Evolutionary conservation across 92 coral and sea anemone genomes (phyloP).

Genomic region (Zoanthus sociatus): DNA sequence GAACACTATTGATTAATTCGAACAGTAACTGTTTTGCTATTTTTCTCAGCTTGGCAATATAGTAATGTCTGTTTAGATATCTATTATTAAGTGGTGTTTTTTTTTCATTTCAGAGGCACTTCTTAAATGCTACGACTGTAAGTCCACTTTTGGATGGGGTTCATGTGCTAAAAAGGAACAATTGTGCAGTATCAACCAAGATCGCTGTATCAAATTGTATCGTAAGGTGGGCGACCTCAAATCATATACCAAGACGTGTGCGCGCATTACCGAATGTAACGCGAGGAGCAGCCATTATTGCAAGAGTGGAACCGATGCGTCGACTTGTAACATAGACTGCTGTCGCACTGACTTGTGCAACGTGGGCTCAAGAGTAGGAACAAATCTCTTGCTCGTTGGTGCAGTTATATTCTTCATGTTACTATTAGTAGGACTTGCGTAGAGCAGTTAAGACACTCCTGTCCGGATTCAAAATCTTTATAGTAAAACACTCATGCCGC

Average conservation of each 20-base stretch:
- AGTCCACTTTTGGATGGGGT: slow-evolving; percentile 30
- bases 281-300: not conserved
- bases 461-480: not conserved
- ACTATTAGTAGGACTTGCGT: not conserved
- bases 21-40: too few species aligned
- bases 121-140: slow-evolving; percentile 36
- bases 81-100: too few species aligned
- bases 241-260: slow-evolving; percentile 42
- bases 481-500: too few species aligned
- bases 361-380: slow-evolving; percentile 29
- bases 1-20: too few species aligned
- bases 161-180: slow-evolving; percentile 1
- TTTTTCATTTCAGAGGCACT: slow-evolving; percentile 18
- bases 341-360: slow-evolving; percentile 19
- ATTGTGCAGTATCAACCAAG: not conserved
- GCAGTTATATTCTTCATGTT: not conserved
- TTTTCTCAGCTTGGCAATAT: too few species aligned
- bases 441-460: not conserved
- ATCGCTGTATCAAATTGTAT: slow-evolving; percentile 25
- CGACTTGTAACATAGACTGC: slow-evolving; percentile 35
- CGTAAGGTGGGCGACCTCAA: not conserved
- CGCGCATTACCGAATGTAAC: slow-evolving; percentile 19
- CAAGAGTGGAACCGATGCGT: not conserved
- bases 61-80: too few species aligned
- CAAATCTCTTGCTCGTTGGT: not conserved